These are phyloP conservation scores for Gymnosoma rotundatum DNA, from an alignment of 2,888 invertebrate species.

Conservation along the genomic window DNA sequence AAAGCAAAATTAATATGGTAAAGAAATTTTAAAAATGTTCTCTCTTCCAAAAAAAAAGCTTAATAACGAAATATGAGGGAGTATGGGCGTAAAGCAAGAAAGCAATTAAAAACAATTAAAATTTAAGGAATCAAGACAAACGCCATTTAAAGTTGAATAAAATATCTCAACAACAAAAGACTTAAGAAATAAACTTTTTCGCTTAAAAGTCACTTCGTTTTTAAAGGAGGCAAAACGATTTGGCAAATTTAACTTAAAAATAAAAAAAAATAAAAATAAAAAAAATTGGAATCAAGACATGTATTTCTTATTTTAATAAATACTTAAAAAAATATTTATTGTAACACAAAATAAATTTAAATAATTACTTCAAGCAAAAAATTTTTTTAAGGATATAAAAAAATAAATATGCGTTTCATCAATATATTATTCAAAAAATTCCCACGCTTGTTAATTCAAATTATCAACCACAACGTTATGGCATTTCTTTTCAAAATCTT, in stretches of 20 bases:
- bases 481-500: conserved; percentile 3
- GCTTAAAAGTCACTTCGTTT: too few species aligned
- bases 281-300: too few species aligned
- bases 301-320: too few species aligned
- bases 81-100: not conserved
- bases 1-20: conserved; percentile 37
- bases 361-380: too few species aligned
- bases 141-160: not conserved
- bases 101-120: not conserved
- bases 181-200: conserved; percentile 25
- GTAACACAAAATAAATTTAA: too few species aligned
- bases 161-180: conserved; percentile 25
- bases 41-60: too few species aligned
- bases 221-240: not conserved
- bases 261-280: too few species aligned
- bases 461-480: conserved; percentile 5
- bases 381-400: too few species aligned
- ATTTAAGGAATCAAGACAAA: not conserved
- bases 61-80: not conserved
- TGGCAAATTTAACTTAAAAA: not conserved
- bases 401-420: too few species aligned
- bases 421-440: not conserved
- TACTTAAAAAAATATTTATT: too few species aligned
- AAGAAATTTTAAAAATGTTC: conserved; percentile 2
- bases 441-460: conserved; percentile 46